phyloP scores from a whole-genome alignment of 23 tunicate species.

The Ascidia mentula region DNA sequence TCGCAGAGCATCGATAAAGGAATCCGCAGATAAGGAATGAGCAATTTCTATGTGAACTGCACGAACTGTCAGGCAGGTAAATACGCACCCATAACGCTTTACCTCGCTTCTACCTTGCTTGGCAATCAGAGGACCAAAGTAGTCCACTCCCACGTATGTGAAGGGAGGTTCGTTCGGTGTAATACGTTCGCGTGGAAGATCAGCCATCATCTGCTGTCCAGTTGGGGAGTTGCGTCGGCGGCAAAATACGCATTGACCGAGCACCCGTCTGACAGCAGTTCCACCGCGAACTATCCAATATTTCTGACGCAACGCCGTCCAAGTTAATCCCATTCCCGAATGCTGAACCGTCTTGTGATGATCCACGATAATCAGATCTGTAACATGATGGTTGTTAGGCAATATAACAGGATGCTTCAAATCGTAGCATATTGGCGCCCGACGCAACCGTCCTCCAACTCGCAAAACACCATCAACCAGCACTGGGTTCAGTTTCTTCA shows the following conservation, averaged over 20 bases:
- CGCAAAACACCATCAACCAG: constrained; percentile 12
- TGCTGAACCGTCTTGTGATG: background rate
- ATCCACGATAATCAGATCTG: background rate
- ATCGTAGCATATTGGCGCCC: background rate
- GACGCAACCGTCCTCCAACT: background rate
- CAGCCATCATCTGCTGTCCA: constrained; percentile 21
- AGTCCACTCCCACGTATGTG: constrained; percentile 20
- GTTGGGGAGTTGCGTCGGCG: background rate
- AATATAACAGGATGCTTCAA: background rate
- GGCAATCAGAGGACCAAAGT: constrained; percentile 16
- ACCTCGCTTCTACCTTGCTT: constrained; percentile 16
- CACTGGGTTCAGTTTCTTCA: background rate
- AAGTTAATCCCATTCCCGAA: background rate
- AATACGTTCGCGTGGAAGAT: no score
- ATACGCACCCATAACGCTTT: constrained; percentile 24
- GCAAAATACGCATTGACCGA: background rate
- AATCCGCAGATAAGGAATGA: constrained; percentile 4
- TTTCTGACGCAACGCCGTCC: background rate
- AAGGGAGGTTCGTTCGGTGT: background rate
- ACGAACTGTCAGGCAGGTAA: constrained; percentile 19
- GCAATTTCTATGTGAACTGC: constrained; percentile 33
- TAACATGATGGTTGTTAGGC: background rate
- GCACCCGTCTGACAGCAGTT: background rate
- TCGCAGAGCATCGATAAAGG: constrained; percentile 3
- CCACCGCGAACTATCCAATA: background rate